phyloP scores from a whole-genome alignment of 2,888 invertebrate species.

The Torymus tubicola region DNA sequence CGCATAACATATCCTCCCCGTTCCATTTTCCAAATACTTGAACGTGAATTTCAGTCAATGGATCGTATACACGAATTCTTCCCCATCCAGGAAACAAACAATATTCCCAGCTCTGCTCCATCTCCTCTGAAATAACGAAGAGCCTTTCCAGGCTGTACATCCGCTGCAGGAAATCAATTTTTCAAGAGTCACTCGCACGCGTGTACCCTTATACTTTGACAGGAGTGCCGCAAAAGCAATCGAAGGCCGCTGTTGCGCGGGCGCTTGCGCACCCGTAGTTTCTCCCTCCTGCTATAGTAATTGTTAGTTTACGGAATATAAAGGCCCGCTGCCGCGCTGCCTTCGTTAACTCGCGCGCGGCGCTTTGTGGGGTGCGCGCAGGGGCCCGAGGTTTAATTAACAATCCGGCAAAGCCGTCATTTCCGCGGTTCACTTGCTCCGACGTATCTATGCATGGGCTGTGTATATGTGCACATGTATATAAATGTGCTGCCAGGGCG shows the following conservation, averaged over 20 bases:
- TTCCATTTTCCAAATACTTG: no score
- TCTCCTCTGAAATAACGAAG: no score
- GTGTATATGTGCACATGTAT: neutral
- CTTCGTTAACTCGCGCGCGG: conserved; percentile 29
- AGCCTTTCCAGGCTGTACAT: no score
- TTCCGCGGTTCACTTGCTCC: conserved; percentile 38
- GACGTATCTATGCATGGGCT: neutral
- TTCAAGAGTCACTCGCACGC: conserved; percentile 48
- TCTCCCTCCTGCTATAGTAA: neutral
- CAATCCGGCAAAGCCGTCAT: conserved; percentile 56
- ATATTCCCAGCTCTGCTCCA: neutral
- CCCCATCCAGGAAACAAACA: neutral
- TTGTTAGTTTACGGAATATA: conserved; percentile 45
- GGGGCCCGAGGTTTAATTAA: conserved; percentile 52
- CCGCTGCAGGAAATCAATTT: conserved; percentile 41
- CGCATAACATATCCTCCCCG: no score
- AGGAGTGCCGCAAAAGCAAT: conserved; percentile 24
- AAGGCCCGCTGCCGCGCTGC: conserved; percentile 11
- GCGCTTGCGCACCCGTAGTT: neutral
- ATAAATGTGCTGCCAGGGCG: neutral
- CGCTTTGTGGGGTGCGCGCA: conserved; percentile 11
- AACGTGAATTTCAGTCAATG: no score
- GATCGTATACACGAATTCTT: no score
- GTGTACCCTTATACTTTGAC: conserved; percentile 3
- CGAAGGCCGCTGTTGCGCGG: conserved; percentile 15